These are phyloP conservation scores for Stenodera caucasica DNA, from an alignment of 2,888 invertebrate species.

Conservation along the genomic window DNA sequence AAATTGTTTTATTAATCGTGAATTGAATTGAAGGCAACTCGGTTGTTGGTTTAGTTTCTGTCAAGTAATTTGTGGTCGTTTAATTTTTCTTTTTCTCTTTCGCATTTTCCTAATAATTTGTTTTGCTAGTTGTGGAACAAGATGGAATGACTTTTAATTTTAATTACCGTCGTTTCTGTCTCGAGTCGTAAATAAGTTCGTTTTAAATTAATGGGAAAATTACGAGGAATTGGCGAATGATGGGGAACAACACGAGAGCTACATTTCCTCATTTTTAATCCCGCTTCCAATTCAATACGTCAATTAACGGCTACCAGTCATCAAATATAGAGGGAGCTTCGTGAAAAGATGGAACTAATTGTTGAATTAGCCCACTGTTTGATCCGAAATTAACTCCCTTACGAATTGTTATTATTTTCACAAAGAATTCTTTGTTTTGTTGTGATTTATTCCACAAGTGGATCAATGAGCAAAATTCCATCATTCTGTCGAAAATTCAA, in stretches of 20 bases:
- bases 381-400: no score
- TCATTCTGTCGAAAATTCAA: no score
- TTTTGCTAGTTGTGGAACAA: background rate
- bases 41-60: background rate
- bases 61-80: background rate
- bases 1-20: background rate
- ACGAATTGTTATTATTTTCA: no score
- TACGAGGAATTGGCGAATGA: background rate
- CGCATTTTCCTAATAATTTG: background rate
- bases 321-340: no score
- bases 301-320: no score
- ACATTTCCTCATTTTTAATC: no score
- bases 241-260: background rate
- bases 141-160: constrained; percentile 1
- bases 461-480: no score
- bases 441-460: no score
- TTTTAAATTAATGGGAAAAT: background rate
- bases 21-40: background rate
- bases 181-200: background rate
- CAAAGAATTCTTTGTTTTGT: no score
- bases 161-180: background rate
- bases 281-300: no score
- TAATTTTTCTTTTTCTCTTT: background rate
- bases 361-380: no score
- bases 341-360: no score